phyloP scores from a whole-genome alignment of 2,113 vertebrate species.

The Scolopax mira region DNA sequence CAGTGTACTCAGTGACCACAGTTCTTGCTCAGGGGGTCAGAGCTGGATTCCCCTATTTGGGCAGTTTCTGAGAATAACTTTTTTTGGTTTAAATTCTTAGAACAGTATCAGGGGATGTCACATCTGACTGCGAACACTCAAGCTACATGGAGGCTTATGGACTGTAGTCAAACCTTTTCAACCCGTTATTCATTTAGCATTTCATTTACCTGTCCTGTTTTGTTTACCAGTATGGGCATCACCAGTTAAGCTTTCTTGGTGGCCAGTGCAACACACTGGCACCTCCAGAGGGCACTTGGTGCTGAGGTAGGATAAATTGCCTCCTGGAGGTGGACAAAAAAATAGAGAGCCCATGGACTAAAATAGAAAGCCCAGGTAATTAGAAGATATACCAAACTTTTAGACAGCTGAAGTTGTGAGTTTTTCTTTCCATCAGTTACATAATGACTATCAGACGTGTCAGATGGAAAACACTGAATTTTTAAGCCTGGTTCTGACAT shows the following conservation, averaged over 20 bases:
- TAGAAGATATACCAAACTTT: not conserved
- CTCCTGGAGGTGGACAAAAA: not conserved
- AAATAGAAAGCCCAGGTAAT: not conserved
- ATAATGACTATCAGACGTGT: not conserved
- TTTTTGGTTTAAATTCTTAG: not conserved
- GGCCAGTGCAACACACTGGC: not conserved
- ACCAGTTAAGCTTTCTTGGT: not conserved
- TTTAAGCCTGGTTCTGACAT: not conserved
- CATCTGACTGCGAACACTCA: not conserved
- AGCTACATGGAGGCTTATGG: not conserved
- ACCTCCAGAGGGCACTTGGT: not conserved
- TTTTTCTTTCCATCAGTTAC: not conserved
- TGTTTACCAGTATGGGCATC: not conserved
- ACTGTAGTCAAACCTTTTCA: rapidly evolving
- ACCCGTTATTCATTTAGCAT: not conserved
- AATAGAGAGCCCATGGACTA: not conserved
- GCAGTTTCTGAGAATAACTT: not conserved
- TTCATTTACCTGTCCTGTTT: not conserved
- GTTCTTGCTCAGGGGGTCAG: not conserved
- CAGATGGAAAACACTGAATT: not conserved
- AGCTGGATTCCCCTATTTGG: not conserved
- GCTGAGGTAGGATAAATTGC: not conserved
- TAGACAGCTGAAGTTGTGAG: not conserved
- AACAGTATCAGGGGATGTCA: not conserved
- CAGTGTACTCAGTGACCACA: not conserved